Conservation (phyloP, 1,140 invertebrate genomes). For the Ceratoteleas bidentatus region DNA sequence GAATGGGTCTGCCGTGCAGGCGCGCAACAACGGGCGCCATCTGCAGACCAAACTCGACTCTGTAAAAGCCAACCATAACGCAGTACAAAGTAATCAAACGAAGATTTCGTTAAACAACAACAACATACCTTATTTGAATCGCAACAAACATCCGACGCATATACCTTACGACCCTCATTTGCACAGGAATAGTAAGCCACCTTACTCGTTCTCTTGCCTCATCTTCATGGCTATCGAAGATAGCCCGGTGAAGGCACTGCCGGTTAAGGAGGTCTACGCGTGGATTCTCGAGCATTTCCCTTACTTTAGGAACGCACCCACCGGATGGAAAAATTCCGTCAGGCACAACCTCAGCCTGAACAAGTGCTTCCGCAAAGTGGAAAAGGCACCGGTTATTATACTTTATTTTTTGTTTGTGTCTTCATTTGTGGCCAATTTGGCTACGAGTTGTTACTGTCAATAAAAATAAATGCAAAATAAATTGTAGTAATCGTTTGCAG, state of each 20-base stretch:
- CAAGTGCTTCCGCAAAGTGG: slow-evolving; percentile 98
- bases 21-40: slow-evolving; percentile 63
- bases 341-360: slow-evolving; percentile 97
- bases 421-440: no score
- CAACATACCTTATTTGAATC: slow-evolving; percentile 79
- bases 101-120: slow-evolving; percentile 80
- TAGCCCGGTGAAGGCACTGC: slow-evolving; percentile 91
- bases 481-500: no score
- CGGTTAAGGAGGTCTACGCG: slow-evolving; percentile 98
- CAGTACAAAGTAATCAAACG: slow-evolving; percentile 75
- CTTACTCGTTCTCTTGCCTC: slow-evolving; percentile 96
- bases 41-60: slow-evolving; percentile 70
- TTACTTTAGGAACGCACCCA: slow-evolving; percentile 97
- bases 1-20: slow-evolving; percentile 15
- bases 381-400: slow-evolving; percentile 86
- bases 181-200: slow-evolving; percentile 93
- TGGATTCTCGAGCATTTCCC: slow-evolving; percentile 98
- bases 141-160: slow-evolving; percentile 87
- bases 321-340: slow-evolving; percentile 99
- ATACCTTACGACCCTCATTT: slow-evolving; percentile 89
- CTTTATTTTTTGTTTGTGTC: slow-evolving; percentile 7
- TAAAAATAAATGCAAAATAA: no score
- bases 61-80: slow-evolving; percentile 68
- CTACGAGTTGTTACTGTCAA: no score
- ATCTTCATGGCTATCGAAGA: slow-evolving; percentile 99